Evolutionary conservation across 2,888 invertebrate species (phyloP), one percentile per base, ranked within the genome.

Genomic region (Strigamia transsilvanica): DNA sequence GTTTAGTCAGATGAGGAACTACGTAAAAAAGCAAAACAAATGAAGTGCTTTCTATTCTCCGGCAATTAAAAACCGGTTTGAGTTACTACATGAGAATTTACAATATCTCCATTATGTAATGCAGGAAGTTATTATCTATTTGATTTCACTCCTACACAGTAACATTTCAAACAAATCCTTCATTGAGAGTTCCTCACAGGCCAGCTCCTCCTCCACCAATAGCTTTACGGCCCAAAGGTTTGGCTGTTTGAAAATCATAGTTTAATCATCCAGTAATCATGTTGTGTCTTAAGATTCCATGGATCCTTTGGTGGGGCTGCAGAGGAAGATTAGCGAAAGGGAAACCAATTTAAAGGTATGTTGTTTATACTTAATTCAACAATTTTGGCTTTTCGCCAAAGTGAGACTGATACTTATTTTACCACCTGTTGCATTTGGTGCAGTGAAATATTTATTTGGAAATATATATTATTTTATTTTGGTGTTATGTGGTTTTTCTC

Each of bases 181-280:
- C 32, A 80, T 27, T 41, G 21, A 79, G 42, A 56, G 80, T 84
- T 12, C 87, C 86, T 3, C 84, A 83, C 56, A 83, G 86, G 82
- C 85, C 86, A 9, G 86, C 86, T 1, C 87, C 87, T 80, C 82
- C 77, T 77, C 82, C 79, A 12, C 66, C 81, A 32, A 23, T 66
- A 15, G 78, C 18, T 15, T 32, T 79, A 21, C 12, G 34, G 1
- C 12, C 79, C 7, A 79, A 42, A 18, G 42, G 42, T 79, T 34
- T 1, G 6, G 27, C 10, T 27, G 27, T 73, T 73, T 73, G 10
- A 73, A 15, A 1, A 10, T 79, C 3, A 79, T 32, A 32, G 32
- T n/a, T 34, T 79, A 32, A 7, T 32, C 27, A 51, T 51, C 3
- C 15, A 51, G 0, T 38, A 38, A 38, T 56, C 1, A 5, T 18